Evolutionary conservation across 2,888 invertebrate genomes (phyloP).

Genomic region (Acholoe squamosa): DNA sequence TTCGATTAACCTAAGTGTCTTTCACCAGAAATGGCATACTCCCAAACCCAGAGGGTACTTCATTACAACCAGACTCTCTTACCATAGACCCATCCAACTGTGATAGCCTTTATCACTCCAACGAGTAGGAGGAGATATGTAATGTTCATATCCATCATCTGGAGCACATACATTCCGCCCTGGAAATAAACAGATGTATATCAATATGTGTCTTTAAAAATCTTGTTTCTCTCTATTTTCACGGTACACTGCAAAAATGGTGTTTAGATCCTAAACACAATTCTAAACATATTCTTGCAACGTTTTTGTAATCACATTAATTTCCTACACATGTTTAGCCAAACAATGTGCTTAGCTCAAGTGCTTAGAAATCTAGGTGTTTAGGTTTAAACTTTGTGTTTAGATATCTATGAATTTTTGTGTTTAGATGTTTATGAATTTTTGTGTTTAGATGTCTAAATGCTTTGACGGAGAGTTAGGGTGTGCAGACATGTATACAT

Average conservation of each 20-base stretch:
- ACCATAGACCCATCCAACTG: background rate
- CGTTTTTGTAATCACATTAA: too few species aligned
- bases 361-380: background rate
- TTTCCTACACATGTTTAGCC: background rate
- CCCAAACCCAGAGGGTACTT: too few species aligned
- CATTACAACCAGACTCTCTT: too few species aligned
- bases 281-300: too few species aligned
- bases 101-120: conserved; percentile 75
- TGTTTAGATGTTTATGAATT: too few species aligned
- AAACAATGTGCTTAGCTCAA: background rate
- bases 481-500: background rate
- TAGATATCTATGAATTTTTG: too few species aligned
- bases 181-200: background rate
- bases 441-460: too few species aligned
- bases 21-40: too few species aligned
- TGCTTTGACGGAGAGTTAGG: background rate
- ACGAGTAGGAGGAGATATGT: conserved; percentile 82
- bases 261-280: too few species aligned
- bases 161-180: conserved; percentile 70
- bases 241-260: background rate
- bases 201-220: background rate
- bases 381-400: too few species aligned
- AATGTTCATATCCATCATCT: conserved; percentile 82
- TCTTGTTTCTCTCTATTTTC: background rate
- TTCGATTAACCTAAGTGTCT: too few species aligned